Percentiles rank a stretch among this genome's conserved stretches.
Evolutionary conservation across 2,797 vertebrate species (phyloP).

Genomic region (Aeoliscus strigatus): DNA sequence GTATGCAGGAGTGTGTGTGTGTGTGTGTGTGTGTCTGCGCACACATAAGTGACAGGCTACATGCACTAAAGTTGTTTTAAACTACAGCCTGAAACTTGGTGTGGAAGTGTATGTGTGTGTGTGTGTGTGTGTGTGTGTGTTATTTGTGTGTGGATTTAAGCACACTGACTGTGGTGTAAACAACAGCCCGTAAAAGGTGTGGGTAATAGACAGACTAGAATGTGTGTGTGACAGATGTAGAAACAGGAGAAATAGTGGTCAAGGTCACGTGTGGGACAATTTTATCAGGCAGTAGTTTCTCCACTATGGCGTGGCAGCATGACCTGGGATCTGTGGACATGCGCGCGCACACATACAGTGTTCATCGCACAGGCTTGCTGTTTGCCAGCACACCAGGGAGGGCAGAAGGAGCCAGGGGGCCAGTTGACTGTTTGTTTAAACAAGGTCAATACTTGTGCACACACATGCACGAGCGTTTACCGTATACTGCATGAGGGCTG

Average conservation of each 20-base stretch:
- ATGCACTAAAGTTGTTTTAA: slow-evolving; percentile 42
- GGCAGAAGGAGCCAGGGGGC: slow-evolving; percentile 69
- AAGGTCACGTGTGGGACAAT: slow-evolving; percentile 67
- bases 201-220: slow-evolving; percentile 7
- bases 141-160: slow-evolving; percentile 29
- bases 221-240: slow-evolving; percentile 51
- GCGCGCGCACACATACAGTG: not conserved
- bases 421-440: slow-evolving; percentile 76
- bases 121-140: slow-evolving; percentile 20
- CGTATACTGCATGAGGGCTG: slow-evolving; percentile 65
- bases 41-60: slow-evolving; percentile 26
- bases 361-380: slow-evolving; percentile 46
- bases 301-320: slow-evolving; percentile 46
- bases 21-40: slow-evolving; percentile 9
- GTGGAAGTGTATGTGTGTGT: slow-evolving; percentile 19
- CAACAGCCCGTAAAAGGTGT: slow-evolving; percentile 23
- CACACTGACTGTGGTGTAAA: slow-evolving; percentile 34
- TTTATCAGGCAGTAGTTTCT: slow-evolving; percentile 55
- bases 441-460: slow-evolving; percentile 69
- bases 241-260: slow-evolving; percentile 57
- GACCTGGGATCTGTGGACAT: slow-evolving; percentile 40
- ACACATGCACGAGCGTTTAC: slow-evolving; percentile 41
- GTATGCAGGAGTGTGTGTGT: slow-evolving; percentile 43
- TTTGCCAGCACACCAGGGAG: slow-evolving; percentile 71
- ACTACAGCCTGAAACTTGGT: slow-evolving; percentile 43